Base-by-base conservation (phyloP, 2,888 invertebrate species). In the Andrena minutula region DNA sequence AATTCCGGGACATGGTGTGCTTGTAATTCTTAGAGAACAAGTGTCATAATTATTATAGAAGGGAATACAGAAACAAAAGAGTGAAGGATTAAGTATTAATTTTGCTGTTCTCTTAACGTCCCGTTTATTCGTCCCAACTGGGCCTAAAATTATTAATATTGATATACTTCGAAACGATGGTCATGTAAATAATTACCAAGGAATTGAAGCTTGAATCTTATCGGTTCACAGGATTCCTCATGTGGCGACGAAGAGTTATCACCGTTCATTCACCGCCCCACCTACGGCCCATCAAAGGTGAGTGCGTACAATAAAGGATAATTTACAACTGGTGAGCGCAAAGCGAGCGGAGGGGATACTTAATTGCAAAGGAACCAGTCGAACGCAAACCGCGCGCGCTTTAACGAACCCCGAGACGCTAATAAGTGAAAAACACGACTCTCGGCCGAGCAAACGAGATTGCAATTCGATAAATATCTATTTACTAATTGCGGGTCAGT, bases 211-310 rank as follows among this genome's bases (percentile, higher is more conserved):
- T 30, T 30, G 35, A 4, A 6, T 72, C 61, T 79, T 58, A 41
- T 74, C 81, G 83, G 20, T 65, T 84, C 87, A 23, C 89, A 93
- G 93, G 89, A 90, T 90, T 90, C 92, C 91, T 75, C 91, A 93
- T 93, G 93, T 88, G 91, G 90, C 90, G 90, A 81, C 88, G 86
- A 89, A 89, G 86, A 86, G 85, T 84, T 84, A 79, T 87, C 85
- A 84, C 83, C 82, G 82, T 90, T 87, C 89, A 88, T 85, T 86
- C 89, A 73, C 71, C 71, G 28, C 63, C 75, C 41, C 81, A 69
- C 71, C 63, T 68, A 75, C 82, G 60, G 58, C 58, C 71, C 63
- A 60, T 81, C 75, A 64, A 81, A 82, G 82, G 82, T 82, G 70
- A 81, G 81, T 75, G 49, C 61, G 49, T 51, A 72, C 56, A 20